Conservation (phyloP, 2,888 invertebrate species). For the Plagodis dolabraria region DNA sequence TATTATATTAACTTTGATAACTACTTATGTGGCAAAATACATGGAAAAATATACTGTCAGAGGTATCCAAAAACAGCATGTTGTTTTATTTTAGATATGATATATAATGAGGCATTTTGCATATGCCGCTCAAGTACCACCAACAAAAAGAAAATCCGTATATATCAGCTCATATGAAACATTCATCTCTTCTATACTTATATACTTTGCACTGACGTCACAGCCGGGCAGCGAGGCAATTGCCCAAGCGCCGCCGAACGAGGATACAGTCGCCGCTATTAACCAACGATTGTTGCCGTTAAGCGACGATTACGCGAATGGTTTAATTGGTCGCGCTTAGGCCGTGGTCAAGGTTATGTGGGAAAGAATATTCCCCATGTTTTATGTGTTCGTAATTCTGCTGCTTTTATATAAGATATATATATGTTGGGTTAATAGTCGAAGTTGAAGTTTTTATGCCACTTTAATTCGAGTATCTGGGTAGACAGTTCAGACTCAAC, state of each 20-base stretch:
- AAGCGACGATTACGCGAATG: constrained; percentile 43
- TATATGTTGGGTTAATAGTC: too few species aligned
- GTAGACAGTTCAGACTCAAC: too few species aligned
- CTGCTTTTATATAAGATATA: background rate
- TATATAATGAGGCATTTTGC: too few species aligned
- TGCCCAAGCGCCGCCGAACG: constrained; percentile 62
- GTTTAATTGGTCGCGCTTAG: constrained; percentile 38
- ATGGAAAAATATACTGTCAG: too few species aligned
- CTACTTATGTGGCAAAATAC: too few species aligned
- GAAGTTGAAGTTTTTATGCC: too few species aligned
- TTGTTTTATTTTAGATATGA: too few species aligned
- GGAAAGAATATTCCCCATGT: constrained; percentile 1
- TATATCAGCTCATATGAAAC: background rate
- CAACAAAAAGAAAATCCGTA: too few species aligned
- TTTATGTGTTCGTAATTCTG: background rate
- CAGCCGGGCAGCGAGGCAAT: constrained; percentile 49
- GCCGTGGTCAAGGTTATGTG: constrained; percentile 15
- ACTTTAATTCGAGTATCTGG: too few species aligned
- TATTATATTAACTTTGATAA: too few species aligned
- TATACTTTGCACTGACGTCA: constrained; percentile 45
- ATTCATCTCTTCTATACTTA: background rate
- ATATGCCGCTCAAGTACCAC: too few species aligned
- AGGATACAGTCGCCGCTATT: constrained; percentile 49
- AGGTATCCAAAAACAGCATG: too few species aligned
- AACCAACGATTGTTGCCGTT: constrained; percentile 23